These are phyloP conservation scores for Drosophila merina DNA, from an alignment of 2,888 invertebrate species.

Conservation along the genomic window DNA sequence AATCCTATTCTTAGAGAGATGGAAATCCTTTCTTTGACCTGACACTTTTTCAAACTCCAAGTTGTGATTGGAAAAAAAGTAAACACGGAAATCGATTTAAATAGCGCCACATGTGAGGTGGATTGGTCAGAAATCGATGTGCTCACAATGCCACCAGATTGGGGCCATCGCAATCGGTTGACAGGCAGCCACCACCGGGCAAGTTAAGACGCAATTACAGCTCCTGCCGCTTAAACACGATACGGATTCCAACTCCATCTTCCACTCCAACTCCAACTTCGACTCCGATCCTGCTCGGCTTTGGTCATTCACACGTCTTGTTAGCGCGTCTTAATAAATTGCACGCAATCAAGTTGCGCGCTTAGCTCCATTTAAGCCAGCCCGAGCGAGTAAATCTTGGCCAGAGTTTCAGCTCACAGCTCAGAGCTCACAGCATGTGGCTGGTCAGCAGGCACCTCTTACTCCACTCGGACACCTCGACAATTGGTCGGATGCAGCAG, in stretches of 20 bases:
- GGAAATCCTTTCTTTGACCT: constrained; percentile 11
- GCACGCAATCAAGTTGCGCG: constrained; percentile 78
- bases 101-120: constrained; percentile 37
- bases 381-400: constrained; percentile 75
- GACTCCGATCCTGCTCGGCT: constrained; percentile 63
- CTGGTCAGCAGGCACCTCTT: constrained; percentile 48
- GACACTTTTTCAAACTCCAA: constrained; percentile 2
- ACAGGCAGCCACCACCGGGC: constrained; percentile 50
- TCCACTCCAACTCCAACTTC: constrained; percentile 19
- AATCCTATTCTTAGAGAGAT: constrained; percentile 18
- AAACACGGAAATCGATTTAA: constrained; percentile 37
- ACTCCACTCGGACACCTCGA: constrained; percentile 23
- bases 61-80: constrained; percentile 21
- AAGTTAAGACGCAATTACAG: constrained; percentile 58
- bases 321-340: constrained; percentile 80
- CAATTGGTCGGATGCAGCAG: constrained; percentile 10
- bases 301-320: constrained; percentile 80
- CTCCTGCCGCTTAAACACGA: constrained; percentile 40
- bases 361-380: constrained; percentile 78
- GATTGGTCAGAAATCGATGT: constrained; percentile 24
- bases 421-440: constrained; percentile 68
- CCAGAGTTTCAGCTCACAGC: constrained; percentile 42
- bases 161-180: constrained; percentile 32
- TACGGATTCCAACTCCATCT: constrained; percentile 13
- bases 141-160: constrained; percentile 35